Evolutionary conservation across 2,888 invertebrate genomes (phyloP), one percentile per base, ranked within the genome.

Genomic region (Autographa gamma): DNA sequence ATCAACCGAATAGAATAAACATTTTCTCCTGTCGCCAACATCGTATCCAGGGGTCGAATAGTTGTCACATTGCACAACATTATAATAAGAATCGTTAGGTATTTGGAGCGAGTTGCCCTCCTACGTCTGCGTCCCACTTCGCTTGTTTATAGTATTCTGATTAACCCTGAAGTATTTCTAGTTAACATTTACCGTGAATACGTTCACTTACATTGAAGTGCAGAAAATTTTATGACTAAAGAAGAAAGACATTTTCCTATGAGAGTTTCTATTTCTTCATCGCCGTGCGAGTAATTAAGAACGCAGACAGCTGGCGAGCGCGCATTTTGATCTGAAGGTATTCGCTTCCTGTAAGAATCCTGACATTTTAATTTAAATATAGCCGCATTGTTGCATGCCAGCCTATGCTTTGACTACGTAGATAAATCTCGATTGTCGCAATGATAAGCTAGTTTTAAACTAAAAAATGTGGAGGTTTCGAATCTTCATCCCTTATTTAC

Each of bases 111-210:
- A 84, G 85, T 85, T 85, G 78, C 83, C 90, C 88, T 86, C 91
- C 90, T 90, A 90, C 91, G 88, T 86, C 80, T 76, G 74, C 80
- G 92, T 83, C 86, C 91, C 87, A 90, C 86, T 90, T 90, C 79
- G 75, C 75, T 83, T 88, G 88, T 89, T 89, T 91, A 89, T 87
- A 87, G 69, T 83, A 85, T 85, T 86, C 83, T 81, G 81, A 88
- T 87, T 88, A 91, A 87, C 90, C 89, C 89, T 91, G 91, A 87
- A 85, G 82, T 87, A 86, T 88, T 90, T 87, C 80, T 78, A 85
- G 82, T 82, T 76, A 69, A 76, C 78, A 74, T 78, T 84, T 83
- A 76, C 81, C 66, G 60, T 79, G 67, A 69, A 81, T 52, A 67
- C 70, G 60, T 76, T 80, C 74, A 69, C 70, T 80, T 70, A 66